phyloP scores from a whole-genome alignment of 2,888 invertebrate species.

The Nezara viridula region DNA sequence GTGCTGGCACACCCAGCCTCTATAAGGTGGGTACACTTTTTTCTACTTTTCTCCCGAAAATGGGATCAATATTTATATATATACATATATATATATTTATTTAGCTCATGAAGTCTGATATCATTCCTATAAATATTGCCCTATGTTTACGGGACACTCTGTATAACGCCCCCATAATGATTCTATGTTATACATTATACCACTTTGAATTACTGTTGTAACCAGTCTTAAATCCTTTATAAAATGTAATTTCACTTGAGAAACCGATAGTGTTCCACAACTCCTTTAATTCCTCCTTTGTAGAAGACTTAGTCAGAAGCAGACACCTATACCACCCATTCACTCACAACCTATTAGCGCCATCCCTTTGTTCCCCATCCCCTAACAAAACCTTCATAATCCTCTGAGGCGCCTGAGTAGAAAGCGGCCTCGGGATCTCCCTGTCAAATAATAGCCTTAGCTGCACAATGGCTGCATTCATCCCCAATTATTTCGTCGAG shows the following conservation, averaged over 20 bases:
- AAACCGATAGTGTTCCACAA: not conserved
- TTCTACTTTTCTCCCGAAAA: too few species aligned
- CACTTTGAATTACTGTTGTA: not conserved
- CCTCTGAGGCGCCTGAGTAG: not conserved
- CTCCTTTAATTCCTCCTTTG: not conserved
- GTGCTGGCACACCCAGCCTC: too few species aligned
- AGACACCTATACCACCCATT: not conserved
- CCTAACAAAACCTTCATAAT: slow-evolving; percentile 15
- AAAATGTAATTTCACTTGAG: not conserved
- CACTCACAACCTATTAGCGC: not conserved
- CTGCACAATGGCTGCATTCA: not conserved
- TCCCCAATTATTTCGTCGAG: not conserved
- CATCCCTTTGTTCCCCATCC: not conserved
- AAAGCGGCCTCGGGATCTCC: not conserved
- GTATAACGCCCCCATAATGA: too few species aligned
- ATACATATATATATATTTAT: too few species aligned
- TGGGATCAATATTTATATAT: too few species aligned
- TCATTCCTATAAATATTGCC: too few species aligned
- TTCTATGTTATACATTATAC: too few species aligned
- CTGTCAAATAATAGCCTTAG: not conserved
- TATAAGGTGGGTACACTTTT: too few species aligned
- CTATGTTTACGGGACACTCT: too few species aligned
- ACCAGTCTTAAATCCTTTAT: not conserved
- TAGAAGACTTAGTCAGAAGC: not conserved
- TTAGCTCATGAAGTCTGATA: too few species aligned